Evolutionary conservation across 2,113 vertebrate species (phyloP).

Genomic region (Clarias macrocephalus): DNA sequence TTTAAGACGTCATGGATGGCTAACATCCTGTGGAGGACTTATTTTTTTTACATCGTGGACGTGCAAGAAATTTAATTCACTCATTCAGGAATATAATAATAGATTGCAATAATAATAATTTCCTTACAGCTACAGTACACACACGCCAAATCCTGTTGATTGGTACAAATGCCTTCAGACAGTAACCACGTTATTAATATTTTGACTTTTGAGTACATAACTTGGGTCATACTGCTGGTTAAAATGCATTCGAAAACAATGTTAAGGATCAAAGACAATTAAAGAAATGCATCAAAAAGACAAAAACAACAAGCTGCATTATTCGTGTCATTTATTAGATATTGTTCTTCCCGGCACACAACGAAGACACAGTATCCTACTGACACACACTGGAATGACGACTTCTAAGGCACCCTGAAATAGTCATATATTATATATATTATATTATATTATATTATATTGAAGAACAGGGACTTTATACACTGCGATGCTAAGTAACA

Average conservation of each 20-base stretch:
- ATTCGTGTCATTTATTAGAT: constrained; percentile 83
- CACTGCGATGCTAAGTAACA: not conserved
- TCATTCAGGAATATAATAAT: not conserved
- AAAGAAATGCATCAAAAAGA: not conserved
- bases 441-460: not conserved
- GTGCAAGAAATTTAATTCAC: not conserved
- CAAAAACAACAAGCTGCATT: not conserved
- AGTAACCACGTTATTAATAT: too few species aligned
- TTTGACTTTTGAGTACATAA: too few species aligned
- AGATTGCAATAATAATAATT: not conserved
- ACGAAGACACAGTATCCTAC: constrained; percentile 87
- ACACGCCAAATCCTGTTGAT: not conserved
- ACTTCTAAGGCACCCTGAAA: constrained; percentile 93
- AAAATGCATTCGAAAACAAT: not conserved
- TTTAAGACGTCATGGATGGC: not conserved
- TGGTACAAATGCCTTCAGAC: not conserved
- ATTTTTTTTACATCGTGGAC: not conserved
- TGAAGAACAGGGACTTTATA: not conserved
- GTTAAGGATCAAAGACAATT: not conserved
- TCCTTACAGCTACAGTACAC: too few species aligned
- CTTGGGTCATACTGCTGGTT: not conserved
- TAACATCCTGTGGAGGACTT: not conserved
- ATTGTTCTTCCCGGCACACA: constrained; percentile 76
- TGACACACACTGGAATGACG: constrained; percentile 88
- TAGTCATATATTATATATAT: constrained; percentile 14